Percentiles rank a stretch among this genome's conserved stretches.
Conservation (phyloP, 2,113 vertebrate genomes). For the Petromus typicus region DNA sequence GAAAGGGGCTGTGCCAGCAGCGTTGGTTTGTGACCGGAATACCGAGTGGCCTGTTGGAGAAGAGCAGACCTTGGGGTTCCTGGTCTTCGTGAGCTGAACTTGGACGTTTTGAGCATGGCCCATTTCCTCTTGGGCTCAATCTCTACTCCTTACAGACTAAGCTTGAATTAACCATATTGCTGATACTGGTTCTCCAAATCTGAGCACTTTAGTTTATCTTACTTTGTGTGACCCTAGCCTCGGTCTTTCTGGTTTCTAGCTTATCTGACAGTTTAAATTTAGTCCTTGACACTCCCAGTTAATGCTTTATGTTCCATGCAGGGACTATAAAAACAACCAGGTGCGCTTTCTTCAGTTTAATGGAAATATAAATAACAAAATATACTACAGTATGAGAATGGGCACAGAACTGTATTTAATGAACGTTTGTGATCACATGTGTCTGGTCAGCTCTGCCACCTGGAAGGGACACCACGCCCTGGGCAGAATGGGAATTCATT, state of each 20-base stretch:
- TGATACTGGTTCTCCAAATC: neutral
- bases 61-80: too few relatives aligned
- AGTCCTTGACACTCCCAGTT: constrained; percentile 5
- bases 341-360: constrained; percentile 24
- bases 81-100: neutral
- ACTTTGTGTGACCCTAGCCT: constrained; percentile 19
- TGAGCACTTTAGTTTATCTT: constrained; percentile 45
- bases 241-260: neutral
- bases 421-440: neutral
- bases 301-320: constrained; percentile 37
- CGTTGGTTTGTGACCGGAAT: neutral
- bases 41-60: neutral
- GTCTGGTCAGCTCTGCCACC: constrained; percentile 1
- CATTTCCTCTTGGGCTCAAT: neutral
- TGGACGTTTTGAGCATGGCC: neutral
- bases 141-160: neutral
- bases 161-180: neutral
- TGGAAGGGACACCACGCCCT: constrained; percentile 50
- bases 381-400: constrained; percentile 18
- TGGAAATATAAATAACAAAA: constrained; percentile 54
- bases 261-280: neutral
- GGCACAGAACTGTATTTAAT: constrained; percentile 3
- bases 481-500: neutral
- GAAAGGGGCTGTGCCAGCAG: neutral
- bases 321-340: constrained; percentile 36